phyloP scores from a whole-genome alignment of 1,140 invertebrate genomes.

The Rhopalosiphum padi region DNA sequence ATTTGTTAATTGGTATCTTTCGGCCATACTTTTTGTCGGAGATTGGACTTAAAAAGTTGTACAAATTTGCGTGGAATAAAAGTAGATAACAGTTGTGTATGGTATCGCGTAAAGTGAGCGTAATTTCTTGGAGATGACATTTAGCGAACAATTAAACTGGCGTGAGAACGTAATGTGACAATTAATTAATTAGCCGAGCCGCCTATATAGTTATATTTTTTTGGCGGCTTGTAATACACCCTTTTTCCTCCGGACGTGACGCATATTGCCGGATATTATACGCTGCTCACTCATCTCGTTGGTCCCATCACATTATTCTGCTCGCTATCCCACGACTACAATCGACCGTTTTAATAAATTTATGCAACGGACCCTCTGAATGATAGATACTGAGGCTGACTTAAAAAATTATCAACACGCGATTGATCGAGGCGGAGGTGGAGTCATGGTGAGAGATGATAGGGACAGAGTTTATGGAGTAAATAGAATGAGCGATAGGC shows the following conservation, averaged over 20 bases:
- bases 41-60: neutral
- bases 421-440: neutral
- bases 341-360: conserved; percentile 29
- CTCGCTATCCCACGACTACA: conserved; percentile 39
- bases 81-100: neutral
- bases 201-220: conserved; percentile 14
- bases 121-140: conserved; percentile 37
- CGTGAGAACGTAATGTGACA: conserved; percentile 50
- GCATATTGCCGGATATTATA: conserved; percentile 46
- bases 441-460: neutral
- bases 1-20: neutral
- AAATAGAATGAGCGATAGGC: neutral
- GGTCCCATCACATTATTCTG: conserved; percentile 25
- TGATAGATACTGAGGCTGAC: neutral
- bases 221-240: conserved; percentile 39
- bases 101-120: neutral
- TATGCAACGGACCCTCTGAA: conserved; percentile 1
- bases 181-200: conserved; percentile 39
- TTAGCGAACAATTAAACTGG: conserved; percentile 50
- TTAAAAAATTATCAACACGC: neutral
- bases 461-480: neutral
- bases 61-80: neutral
- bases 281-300: neutral
- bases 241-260: conserved; percentile 53
- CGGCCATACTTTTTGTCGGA: neutral